Base-by-base conservation (phyloP, 2,888 invertebrate species). In the Elgonia sp. region DNA sequence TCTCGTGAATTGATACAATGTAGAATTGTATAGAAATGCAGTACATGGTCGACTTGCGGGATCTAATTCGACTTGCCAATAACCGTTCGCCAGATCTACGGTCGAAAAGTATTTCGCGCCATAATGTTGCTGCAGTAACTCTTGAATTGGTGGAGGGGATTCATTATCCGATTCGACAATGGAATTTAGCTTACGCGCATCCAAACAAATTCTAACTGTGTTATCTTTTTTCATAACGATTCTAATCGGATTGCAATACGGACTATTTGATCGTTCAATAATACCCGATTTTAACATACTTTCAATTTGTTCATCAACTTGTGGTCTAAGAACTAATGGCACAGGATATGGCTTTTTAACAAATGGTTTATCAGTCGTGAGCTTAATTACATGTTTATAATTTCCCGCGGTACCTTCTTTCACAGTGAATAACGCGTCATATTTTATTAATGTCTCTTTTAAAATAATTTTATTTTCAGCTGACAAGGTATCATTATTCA, bases 121-220 rank as follows among this genome's bases (percentile, higher is more conserved):
- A 63, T 8, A 14, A 39, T 39, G 10, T n/a, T n/a, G 63, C 16
- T 63, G 39, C 9, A 63, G 12, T 4, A 63, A 16, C n/a, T 63
- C 63, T 12, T n/a, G 18, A 63, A 63, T 39, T 7, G 21, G 21
- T 39, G 39, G 37, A 10, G 63, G 63, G 10, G 63, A 21, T n/a
- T 63, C 63, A 39, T 63, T 63, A 21, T 63, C 63, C 12, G 63
- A 63, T 8, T 63, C 63, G 8, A 63, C 16, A 53, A 46, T 29
- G 29, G 29, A 29, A 29, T 29, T 29, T 29, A 29, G 29, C 29
- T 29, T 29, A 29, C 29, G 29, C 29, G 29, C 29, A 29, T 29
- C 29, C 29, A 29, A 29, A 29, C 29, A 29, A 29, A 29, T 29
- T 29, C 29, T 29, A 29, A 29, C 29, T 29, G 29, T 29, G 29